phyloP scores from a whole-genome alignment of 1,140 invertebrate genomes.

The Chironomus tepperi region DNA sequence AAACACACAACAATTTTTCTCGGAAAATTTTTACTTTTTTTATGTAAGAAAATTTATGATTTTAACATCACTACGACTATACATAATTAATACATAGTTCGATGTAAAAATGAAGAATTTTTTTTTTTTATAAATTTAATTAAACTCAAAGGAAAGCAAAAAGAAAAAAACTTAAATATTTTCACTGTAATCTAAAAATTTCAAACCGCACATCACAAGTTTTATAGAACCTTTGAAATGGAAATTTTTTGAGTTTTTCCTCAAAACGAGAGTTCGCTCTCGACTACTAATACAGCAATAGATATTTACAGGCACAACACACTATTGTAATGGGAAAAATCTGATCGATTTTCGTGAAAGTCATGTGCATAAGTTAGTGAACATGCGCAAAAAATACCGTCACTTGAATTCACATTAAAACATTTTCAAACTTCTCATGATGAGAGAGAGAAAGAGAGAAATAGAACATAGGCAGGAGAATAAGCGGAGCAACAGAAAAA shows the following conservation, averaged over 20 bases:
- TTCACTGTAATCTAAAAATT: conserved; percentile 8
- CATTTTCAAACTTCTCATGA: too few species aligned
- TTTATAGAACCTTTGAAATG: too few species aligned
- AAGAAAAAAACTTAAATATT: neutral
- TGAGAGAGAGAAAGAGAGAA: neutral
- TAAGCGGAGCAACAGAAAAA: too few species aligned
- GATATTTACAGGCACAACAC: too few species aligned
- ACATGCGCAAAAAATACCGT: neutral
- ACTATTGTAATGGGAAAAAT: neutral
- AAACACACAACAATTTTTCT: neutral
- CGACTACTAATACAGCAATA: neutral
- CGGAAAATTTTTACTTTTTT: neutral
- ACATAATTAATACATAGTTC: too few species aligned
- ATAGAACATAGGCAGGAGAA: too few species aligned
- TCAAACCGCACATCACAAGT: neutral
- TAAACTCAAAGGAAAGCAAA: too few species aligned
- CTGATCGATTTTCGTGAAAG: conserved; percentile 4
- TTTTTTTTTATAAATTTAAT: too few species aligned
- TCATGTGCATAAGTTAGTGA: neutral
- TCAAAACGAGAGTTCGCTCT: neutral
- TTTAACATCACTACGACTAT: too few species aligned
- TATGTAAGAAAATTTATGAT: neutral
- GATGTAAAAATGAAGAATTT: too few species aligned
- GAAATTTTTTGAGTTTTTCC: neutral
- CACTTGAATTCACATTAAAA: neutral